Percentiles rank a stretch among this genome's conserved stretches.
These are phyloP conservation scores for Patiria pectinifera DNA, from an alignment of 53 echinoderm and acorn worm species.

Conservation along the genomic window DNA sequence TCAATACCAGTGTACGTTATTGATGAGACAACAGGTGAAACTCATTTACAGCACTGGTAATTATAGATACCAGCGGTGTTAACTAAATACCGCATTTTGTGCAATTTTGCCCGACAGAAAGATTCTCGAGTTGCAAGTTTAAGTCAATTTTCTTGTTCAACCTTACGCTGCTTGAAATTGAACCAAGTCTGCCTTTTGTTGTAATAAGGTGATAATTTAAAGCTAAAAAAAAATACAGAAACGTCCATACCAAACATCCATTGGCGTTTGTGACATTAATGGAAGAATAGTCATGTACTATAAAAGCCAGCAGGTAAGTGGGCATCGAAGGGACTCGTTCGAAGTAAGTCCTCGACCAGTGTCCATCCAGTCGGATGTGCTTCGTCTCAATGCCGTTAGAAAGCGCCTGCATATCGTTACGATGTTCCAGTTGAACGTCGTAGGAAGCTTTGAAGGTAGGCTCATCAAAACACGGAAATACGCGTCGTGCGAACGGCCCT, in stretches of 20 bases:
- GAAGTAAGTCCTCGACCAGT: constrained; percentile 69
- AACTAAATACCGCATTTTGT: not conserved
- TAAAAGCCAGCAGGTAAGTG: constrained; percentile 87
- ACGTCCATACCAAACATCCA: constrained; percentile 74
- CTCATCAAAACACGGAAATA: constrained; percentile 90
- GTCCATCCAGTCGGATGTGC: constrained; percentile 16
- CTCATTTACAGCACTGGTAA: too few species aligned
- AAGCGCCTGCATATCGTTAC: constrained; percentile 73
- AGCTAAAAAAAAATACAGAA: not conserved
- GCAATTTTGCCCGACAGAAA: not conserved
- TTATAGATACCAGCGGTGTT: too few species aligned
- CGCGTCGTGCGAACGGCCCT: constrained; percentile 79
- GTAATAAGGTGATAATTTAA: too few species aligned
- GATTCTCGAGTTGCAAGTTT: too few species aligned
- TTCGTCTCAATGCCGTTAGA: constrained; percentile 69
- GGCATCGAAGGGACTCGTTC: constrained; percentile 78
- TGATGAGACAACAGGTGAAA: too few species aligned
- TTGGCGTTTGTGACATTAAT: constrained; percentile 70
- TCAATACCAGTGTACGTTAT: too few species aligned
- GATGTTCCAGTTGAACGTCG: constrained; percentile 79
- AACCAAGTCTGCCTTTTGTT: not conserved
- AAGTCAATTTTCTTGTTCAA: too few species aligned
- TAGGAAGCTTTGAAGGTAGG: constrained; percentile 81
- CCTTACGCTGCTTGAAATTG: not conserved
- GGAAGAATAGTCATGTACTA: constrained; percentile 80